Base-by-base conservation (phyloP, 2,888 invertebrate species). In the Amblyteles armatorius region DNA sequence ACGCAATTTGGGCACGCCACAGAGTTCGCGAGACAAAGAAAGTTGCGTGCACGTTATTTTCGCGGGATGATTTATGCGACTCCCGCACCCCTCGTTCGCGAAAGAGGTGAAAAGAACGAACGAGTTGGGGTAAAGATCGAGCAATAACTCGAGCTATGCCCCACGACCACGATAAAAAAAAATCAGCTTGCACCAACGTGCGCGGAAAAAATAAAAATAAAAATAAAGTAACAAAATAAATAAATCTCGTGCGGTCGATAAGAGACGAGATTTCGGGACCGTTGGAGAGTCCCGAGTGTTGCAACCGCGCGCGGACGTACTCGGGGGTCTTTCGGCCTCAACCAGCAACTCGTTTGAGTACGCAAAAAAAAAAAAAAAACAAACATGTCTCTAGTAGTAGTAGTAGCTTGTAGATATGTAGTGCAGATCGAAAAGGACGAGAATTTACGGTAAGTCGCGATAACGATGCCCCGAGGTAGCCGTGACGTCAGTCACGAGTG, bases 361-460 rank as follows among this genome's bases (percentile, higher is more conserved):
- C 60, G 73, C 29, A 60, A 73, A 73, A 73, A 26, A 40, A 73
- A 44, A 36, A 36, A 26, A 40, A 73, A 48, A 40, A 40, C 29
- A 13, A 55, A 57, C 44, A 60, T 57, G 55, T 13, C 71, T 52
- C 13, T 9, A 26, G 33, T 33, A 63, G 33, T 63, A 63, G 63
- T 63, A 33, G 33, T 2, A 13, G 33, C n/a, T 63, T 16, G 73
- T n/a, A 4, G 60, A 40, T 73, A n/a, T 57, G 44, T 26, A 44
- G 73, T 57, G 57, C 72, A 55, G 36, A 36, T 72, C 36, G 55
- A 36, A 22, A 22, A 22, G 55, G 36, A 40, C 40, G 72, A 72
- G 72, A 72, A 72, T 72, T 72, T 57, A 72, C 72, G 57, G 72
- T 72, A 57, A 72, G 57, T 57, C 57, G 26, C 72, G 72, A 57